A percentile compares a stretch with the other conserved stretches of the same genome.
These are phyloP conservation scores for Proales similis DNA, from an alignment of 1,140 invertebrate species.

Conservation along the genomic window DNA sequence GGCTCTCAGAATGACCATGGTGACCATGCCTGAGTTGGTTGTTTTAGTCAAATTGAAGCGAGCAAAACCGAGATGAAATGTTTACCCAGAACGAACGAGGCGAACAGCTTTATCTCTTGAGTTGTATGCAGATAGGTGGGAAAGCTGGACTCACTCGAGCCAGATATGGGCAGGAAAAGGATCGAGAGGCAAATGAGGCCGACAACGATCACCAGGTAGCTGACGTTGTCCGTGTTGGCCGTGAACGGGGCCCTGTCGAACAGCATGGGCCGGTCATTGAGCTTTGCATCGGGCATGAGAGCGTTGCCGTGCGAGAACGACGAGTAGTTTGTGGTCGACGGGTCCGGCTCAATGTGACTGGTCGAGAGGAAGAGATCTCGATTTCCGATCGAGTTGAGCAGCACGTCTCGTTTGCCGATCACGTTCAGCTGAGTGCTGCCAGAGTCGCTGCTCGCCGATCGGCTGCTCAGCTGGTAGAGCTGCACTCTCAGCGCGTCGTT, in stretches of 20 bases:
- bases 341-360: conserved; percentile 9
- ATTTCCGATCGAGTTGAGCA: conserved; percentile 18
- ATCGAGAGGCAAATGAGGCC: conserved; percentile 27
- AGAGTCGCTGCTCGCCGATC: too few species aligned
- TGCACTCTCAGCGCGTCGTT: conserved; percentile 18
- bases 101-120: conserved; percentile 31
- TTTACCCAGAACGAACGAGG: conserved; percentile 31
- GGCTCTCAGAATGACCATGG: conserved; percentile 34
- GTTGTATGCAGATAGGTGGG: conserved; percentile 9
- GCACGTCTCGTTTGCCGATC: neutral
- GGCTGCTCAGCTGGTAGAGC: neutral
- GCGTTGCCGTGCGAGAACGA: conserved; percentile 12
- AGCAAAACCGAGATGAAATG: too few species aligned
- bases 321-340: conserved; percentile 5
- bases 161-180: conserved; percentile 8
- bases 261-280: conserved; percentile 6
- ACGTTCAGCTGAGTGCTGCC: too few species aligned
- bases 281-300: too few species aligned
- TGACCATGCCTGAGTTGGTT: too few species aligned
- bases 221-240: conserved; percentile 27
- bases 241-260: conserved; percentile 4
- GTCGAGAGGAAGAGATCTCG: too few species aligned
- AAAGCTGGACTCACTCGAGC: neutral
- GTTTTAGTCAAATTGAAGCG: too few species aligned
- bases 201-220: conserved; percentile 27